Evolutionary conservation across 2,888 invertebrate species (phyloP), one percentile per base, ranked within the genome.

Genomic region (Phania funesta): DNA sequence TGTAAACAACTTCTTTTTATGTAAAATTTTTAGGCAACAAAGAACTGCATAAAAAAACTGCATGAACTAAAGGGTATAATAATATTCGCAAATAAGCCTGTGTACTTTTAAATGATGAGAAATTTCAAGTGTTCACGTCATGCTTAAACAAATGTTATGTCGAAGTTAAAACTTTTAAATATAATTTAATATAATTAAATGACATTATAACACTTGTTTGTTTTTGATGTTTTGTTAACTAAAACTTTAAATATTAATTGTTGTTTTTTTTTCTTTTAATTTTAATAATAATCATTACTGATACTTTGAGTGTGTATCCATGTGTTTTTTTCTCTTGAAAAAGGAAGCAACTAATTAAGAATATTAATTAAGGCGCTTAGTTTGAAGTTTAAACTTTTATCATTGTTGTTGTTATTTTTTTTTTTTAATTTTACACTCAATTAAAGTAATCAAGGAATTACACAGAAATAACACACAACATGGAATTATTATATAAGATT

Each of bases 311-410:
- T 22, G n/a, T n/a, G n/a, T n/a, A n/a, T n/a, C n/a, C n/a, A n/a
- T 50, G 22, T 29, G 8, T 35, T 46, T 6, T 5, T 1, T 41
- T 54, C 13, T 29, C 62, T 18, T 8, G 18, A 46, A 58, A 67
- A 81, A 77, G 82, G 82, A 82, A 82, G 44, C 78, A 74, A 70
- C 48, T 82, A 74, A 78, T 82, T 82, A 74, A 78, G 74, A 65
- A 44, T 46, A 26, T 78, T 78, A 74, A 82, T 78, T 82, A 78
- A 82, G 64, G 18, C 35, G 29, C 65, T 78, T 64, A 71, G 24
- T 68, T 68, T 52, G 32, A 60, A 52, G 52, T 64, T 62, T 29
- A 18, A 41, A 41, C 18, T 29, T 71, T 48, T 50, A 6, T 38
- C n/a, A 18, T 2, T 24, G 16, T 16, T 24, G 16, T 13, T 48